These are phyloP conservation scores for Chloroceryle aenea DNA, from an alignment of 2,113 vertebrate species.

Conservation along the genomic window DNA sequence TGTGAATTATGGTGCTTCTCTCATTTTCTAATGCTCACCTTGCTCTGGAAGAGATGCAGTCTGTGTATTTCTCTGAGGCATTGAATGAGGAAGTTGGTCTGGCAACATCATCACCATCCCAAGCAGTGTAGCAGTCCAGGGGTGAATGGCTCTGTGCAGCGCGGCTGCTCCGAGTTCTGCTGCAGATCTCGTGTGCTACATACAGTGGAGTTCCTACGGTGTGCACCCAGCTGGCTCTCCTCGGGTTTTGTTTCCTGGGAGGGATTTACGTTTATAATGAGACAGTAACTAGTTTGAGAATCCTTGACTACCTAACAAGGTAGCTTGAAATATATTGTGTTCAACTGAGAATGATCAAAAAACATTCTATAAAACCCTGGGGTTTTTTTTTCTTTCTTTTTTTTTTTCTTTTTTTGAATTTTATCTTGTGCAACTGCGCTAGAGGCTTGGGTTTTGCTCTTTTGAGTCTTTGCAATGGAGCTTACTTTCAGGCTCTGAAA, in stretches of 20 bases:
- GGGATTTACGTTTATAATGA: constrained; percentile 26
- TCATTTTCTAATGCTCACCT: constrained; percentile 64
- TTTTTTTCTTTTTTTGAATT: background rate
- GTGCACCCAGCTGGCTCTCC: constrained; percentile 45
- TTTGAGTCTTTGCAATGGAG: constrained; percentile 42
- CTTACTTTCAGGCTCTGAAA: constrained; percentile 28
- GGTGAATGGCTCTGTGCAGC: constrained; percentile 44
- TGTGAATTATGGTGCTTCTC: constrained; percentile 78
- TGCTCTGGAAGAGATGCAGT: constrained; percentile 61
- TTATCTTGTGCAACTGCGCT: constrained; percentile 27
- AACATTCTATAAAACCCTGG: constrained; percentile 8
- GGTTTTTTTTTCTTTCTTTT: too few species aligned
- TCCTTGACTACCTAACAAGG: constrained; percentile 30
- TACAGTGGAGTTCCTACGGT: constrained; percentile 40
- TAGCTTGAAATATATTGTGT: background rate
- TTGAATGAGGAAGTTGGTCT: constrained; percentile 44
- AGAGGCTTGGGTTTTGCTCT: constrained; percentile 37
- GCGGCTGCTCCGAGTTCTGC: constrained; percentile 37
- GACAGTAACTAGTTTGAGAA: constrained; percentile 15
- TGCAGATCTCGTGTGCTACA: constrained; percentile 32
- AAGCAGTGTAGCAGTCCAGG: constrained; percentile 56
- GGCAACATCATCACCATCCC: constrained; percentile 58
- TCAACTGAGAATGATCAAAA: constrained; percentile 5
- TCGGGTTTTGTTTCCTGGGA: constrained; percentile 24
- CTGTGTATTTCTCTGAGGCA: constrained; percentile 64